Evolutionary conservation across 2,888 invertebrate genomes (phyloP).

Genomic region (Leucophenga maculata): DNA sequence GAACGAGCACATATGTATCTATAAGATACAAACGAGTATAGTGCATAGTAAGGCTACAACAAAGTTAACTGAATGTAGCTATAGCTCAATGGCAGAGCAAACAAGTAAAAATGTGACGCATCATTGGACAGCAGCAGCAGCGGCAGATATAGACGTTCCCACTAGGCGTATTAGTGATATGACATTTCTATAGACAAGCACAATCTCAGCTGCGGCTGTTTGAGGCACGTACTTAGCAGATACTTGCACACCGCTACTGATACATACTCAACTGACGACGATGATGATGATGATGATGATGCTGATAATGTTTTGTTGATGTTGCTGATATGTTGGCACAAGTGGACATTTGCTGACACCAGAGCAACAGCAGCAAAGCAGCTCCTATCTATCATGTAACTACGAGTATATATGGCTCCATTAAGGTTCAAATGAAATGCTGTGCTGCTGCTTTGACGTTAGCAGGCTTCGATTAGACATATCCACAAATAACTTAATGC

Average conservation of each 20-base stretch:
- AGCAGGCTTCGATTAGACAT: background rate
- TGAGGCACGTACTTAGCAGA: no score
- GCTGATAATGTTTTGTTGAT: constrained; percentile 9
- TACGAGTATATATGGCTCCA: no score
- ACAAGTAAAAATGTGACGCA: constrained; percentile 17
- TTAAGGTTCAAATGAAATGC: no score
- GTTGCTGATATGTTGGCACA: background rate
- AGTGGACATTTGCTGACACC: constrained; percentile 15
- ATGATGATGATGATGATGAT: background rate
- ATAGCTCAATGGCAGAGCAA: background rate
- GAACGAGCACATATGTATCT: background rate
- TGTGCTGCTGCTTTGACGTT: background rate
- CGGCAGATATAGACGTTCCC: background rate
- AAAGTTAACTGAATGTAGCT: background rate
- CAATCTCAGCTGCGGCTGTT: background rate
- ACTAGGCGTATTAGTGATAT: constrained; percentile 9
- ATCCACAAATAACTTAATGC: constrained; percentile 9
- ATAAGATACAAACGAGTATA: no score
- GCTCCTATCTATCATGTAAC: no score
- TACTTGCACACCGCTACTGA: background rate
- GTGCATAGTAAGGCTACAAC: no score
- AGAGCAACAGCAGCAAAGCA: background rate
- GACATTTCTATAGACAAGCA: background rate
- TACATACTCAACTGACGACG: background rate
- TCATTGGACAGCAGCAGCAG: constrained; percentile 3